phyloP scores from a whole-genome alignment of 2,888 invertebrate genomes.

The Callimorpha dominula region DNA sequence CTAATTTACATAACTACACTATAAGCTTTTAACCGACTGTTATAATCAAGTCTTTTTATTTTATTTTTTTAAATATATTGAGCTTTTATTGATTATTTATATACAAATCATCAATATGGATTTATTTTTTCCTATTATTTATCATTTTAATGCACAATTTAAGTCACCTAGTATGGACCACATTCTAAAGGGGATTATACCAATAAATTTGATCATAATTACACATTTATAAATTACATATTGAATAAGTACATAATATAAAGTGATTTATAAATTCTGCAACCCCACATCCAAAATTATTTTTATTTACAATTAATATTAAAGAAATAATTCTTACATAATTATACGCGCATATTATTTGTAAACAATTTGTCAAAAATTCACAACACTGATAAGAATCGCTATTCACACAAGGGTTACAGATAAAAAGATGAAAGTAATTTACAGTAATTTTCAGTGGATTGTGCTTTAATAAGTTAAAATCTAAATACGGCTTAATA shows the following conservation, averaged over 20 bases:
- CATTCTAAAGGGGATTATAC: slow-evolving; percentile 76
- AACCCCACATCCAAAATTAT: slow-evolving; percentile 51
- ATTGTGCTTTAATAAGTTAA: slow-evolving; percentile 59
- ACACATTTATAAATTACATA: slow-evolving; percentile 44
- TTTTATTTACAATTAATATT: slow-evolving; percentile 54
- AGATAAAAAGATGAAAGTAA: slow-evolving; percentile 53
- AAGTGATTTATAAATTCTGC: slow-evolving; percentile 49
- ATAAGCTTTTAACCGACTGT: slow-evolving; percentile 77
- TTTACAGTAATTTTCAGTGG: slow-evolving; percentile 43
- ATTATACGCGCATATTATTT: slow-evolving; percentile 45
- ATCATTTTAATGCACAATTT: slow-evolving; percentile 83
- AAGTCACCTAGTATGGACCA: slow-evolving; percentile 87
- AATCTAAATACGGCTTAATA: slow-evolving; percentile 56
- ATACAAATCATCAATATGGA: slow-evolving; percentile 69
- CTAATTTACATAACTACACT: slow-evolving; percentile 77
- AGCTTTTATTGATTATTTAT: slow-evolving; percentile 82
- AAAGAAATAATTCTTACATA: slow-evolving; percentile 44
- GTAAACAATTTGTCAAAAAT: slow-evolving; percentile 55
- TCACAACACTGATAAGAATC: slow-evolving; percentile 74
- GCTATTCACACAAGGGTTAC: slow-evolving; percentile 59
- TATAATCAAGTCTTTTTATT: slow-evolving; percentile 81
- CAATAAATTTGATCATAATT: slow-evolving; percentile 38
- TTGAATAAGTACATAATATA: slow-evolving; percentile 38
- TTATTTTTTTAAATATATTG: slow-evolving; percentile 78
- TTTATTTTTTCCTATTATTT: slow-evolving; percentile 72